Base-by-base conservation (phyloP, 2,113 vertebrate genomes). In the Dendropsophus ebraccatus region DNA sequence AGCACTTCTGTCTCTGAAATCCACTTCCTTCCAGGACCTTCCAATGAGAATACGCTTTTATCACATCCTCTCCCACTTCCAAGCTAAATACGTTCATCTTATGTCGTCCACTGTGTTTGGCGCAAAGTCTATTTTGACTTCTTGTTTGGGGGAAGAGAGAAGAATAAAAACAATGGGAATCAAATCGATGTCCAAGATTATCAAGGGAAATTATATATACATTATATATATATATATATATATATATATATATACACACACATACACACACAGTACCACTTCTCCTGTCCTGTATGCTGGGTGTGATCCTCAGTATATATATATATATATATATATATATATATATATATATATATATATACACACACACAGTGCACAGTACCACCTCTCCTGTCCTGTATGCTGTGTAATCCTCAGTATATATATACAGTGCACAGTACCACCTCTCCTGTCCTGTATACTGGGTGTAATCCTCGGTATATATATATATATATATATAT, bases 61-160 rank as follows among this genome's bases (percentile, higher is more conserved):
- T 80, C 77, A 1, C 56, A 25, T 45, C 30, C 37, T 62, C 30
- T 60, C 35, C 16, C 6, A 1, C 56, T 58, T 80, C 77, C 56
- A 80, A 80, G 41, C 54, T 58, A 80, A 80, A 60, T 60, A 80
- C n/a, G 7, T 60, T 45, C 30, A n/a, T 11, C 77, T 47, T 14
- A 41, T 60, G 21, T 28, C 4, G n/a, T 62, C 30, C 50, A 13
- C 54, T 19, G 11, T 12, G 9, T 56, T 80, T 62, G 56, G 54
- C 56, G 23, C 23, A n/a, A 25, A 80, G 35, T 80, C 35, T 80
- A 62, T 80, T 80, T 80, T 62, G 35, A 62, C 77, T 62, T 60
- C 56, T 21, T 56, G 23, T 80, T 45, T 80, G 77, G 54, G 28
- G 45, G 56, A 13, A 6, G 30, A 62, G 56, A 54, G 77, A 60